Evolutionary conservation across 2,797 vertebrate genomes (phyloP), one percentile per base, ranked within the genome.

Genomic region (Onychomys arenicola): DNA sequence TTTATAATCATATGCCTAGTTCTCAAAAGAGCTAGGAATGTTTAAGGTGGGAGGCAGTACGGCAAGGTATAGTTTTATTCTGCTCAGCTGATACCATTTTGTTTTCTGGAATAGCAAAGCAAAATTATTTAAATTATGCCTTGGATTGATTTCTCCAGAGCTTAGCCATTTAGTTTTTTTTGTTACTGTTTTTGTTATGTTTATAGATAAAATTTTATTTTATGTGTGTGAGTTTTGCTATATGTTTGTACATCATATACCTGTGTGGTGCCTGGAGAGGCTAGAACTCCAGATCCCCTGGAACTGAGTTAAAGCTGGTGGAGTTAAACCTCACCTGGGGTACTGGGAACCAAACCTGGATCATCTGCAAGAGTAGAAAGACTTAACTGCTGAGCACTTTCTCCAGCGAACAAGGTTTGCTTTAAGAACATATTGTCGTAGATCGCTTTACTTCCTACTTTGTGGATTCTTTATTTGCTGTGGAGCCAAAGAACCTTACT

Each of bases 71-170:
- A 75, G 29, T 86, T 34, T 78, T 95, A 25, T 1, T 96, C 69
- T 93, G 40, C 69, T 59, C 46, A 63, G 32, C 16, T 90, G 63
- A 32, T 81, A 23, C 34, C 46, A 65, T 27, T 90, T 80, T 49
- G 9, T 40, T 40, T 69, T 75, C 87, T 81, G 46, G 89, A 43
- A 63, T 65, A 91, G 49, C 76, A 57, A 95, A 77, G 83, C 71
- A 86, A 86, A 89, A 40, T 69, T 37, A 21, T 92, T 96, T 90
- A 80, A 93, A 71, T 71, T 95, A 46, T 92, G 89, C 90, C 67
- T 37, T 89, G 25, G 93, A 89, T 88, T 85, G 40, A 61, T 91
- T 91, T 97, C 49, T 89, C 52, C 27, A 80, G 57, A 19, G 13
- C 59, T 80, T 3, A 83, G 65, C 89, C 85, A 16, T 84, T 88